These are phyloP conservation scores for Channa striata DNA, from an alignment of 2,797 vertebrate species.

Conservation along the genomic window DNA sequence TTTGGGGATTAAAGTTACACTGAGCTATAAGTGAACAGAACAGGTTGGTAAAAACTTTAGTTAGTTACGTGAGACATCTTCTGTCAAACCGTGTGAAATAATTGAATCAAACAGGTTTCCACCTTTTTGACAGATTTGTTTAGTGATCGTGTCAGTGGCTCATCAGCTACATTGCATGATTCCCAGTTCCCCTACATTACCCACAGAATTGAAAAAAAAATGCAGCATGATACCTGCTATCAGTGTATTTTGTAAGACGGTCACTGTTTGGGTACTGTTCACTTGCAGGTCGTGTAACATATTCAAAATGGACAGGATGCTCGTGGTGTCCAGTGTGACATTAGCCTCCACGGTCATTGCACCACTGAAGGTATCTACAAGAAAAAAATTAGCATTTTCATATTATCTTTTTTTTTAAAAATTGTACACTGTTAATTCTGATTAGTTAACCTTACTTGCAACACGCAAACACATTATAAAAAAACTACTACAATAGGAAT, in stretches of 20 bases:
- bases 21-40: too few relatives aligned
- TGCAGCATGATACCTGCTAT: conserved; percentile 55
- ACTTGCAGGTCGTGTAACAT: accelerated
- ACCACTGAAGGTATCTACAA: conserved; percentile 30
- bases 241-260: accelerated
- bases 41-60: too few relatives aligned
- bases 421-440: too few relatives aligned
- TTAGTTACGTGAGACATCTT: too few relatives aligned
- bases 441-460: too few relatives aligned
- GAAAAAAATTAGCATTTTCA: conserved; percentile 8
- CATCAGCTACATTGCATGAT: background rate
- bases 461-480: too few relatives aligned
- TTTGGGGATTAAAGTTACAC: too few relatives aligned
- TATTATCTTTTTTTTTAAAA: too few relatives aligned
- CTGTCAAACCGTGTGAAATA: too few relatives aligned
- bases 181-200: background rate
- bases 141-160: too few relatives aligned
- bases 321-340: conserved; percentile 5
- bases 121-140: conserved; percentile 4
- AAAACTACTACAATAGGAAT: too few relatives aligned
- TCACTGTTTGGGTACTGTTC: accelerated
- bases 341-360: conserved; percentile 70
- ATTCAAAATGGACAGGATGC: conserved; percentile 26
- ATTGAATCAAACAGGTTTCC: too few relatives aligned
- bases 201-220: background rate